These are phyloP conservation scores for Menidia beryllina DNA, from an alignment of 2,113 vertebrate genomes.

Conservation along the genomic window DNA sequence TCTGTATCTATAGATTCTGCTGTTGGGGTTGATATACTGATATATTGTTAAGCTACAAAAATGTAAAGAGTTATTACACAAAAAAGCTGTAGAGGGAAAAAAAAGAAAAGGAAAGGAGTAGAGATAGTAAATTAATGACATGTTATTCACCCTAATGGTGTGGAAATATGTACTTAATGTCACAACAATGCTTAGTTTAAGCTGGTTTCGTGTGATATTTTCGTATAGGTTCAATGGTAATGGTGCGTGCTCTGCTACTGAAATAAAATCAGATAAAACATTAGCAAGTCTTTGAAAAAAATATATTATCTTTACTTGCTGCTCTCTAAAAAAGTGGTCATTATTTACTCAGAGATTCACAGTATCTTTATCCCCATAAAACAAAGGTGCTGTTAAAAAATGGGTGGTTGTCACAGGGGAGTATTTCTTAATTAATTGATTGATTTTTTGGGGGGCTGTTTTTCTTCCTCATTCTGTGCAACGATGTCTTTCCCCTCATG, in stretches of 20 bases:
- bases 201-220: too few species aligned
- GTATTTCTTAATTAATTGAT: background rate
- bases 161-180: too few species aligned
- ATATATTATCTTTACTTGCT: background rate
- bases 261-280: background rate
- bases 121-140: background rate
- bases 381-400: conserved; percentile 56
- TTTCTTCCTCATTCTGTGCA: conserved; percentile 27
- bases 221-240: too few species aligned
- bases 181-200: too few species aligned
- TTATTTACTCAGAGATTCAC: background rate
- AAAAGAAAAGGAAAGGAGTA: background rate
- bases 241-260: too few species aligned
- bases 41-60: background rate
- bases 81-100: background rate
- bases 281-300: background rate
- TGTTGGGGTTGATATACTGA: too few species aligned
- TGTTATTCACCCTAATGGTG: background rate
- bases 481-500: conserved; percentile 28
- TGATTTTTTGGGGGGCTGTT: too few species aligned
- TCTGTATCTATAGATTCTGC: background rate
- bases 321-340: background rate
- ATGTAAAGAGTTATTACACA: background rate
- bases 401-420: conserved; percentile 22
- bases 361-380: background rate